phyloP scores from a whole-genome alignment of 1,140 invertebrate genomes.

The Musca domestica region DNA sequence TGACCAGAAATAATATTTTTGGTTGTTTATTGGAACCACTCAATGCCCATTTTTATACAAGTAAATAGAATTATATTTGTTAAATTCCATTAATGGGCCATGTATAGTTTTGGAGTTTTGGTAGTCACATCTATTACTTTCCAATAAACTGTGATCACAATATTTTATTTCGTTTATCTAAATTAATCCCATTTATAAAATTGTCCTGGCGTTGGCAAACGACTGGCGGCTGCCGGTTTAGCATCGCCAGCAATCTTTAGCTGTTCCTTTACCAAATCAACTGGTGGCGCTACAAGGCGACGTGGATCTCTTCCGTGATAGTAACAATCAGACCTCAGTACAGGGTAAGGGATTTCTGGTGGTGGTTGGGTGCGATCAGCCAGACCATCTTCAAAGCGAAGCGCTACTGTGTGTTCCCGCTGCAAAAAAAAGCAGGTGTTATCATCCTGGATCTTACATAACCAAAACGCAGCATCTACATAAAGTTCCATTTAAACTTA shows the following conservation, averaged over 20 bases:
- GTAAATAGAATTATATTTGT: no score
- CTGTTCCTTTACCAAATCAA: slow-evolving; percentile 56
- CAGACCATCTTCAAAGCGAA: slow-evolving; percentile 64
- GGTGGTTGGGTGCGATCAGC: slow-evolving; percentile 71
- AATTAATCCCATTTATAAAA: slow-evolving; percentile 58
- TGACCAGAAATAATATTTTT: no score
- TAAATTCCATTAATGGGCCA: no score
- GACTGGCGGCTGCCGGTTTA: slow-evolving; percentile 19
- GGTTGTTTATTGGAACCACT: no score
- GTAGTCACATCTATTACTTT: no score
- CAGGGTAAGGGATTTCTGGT: slow-evolving; percentile 72
- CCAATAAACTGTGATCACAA: not conserved
- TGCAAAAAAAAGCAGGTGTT: slow-evolving; percentile 48
- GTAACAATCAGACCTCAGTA: slow-evolving; percentile 68
- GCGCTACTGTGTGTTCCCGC: slow-evolving; percentile 62
- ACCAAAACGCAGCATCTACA: slow-evolving; percentile 2
- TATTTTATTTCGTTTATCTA: not conserved
- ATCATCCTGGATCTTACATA: slow-evolving; percentile 16
- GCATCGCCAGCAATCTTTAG: slow-evolving; percentile 31
- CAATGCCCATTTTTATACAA: no score
- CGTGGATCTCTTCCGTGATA: slow-evolving; percentile 76
- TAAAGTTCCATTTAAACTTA: slow-evolving; percentile 42
- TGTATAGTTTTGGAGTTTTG: no score
- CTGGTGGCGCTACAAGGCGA: slow-evolving; percentile 68
- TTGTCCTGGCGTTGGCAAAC: slow-evolving; percentile 58